Conservation (phyloP, 2,888 invertebrate species). For the Tubulanus polymorphus region DNA sequence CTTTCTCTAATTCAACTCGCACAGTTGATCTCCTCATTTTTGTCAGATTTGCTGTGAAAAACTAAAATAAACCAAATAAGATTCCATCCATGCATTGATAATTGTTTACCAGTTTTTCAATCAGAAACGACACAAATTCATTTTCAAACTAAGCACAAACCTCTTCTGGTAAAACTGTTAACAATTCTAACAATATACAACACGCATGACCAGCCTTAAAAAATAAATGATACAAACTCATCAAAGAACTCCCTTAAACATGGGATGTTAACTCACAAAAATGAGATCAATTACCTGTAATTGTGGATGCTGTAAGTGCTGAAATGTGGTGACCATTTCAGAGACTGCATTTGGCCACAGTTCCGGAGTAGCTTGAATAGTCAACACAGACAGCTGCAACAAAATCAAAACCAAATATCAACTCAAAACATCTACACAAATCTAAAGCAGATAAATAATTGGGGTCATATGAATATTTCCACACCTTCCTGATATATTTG, state of each 20-base stretch:
- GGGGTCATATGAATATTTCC: too few species aligned
- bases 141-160: conserved; percentile 56
- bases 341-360: conserved; percentile 68
- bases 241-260: neutral
- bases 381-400: conserved; percentile 75
- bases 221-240: conserved; percentile 5
- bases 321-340: conserved; percentile 68
- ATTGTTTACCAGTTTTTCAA: too few species aligned
- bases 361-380: conserved; percentile 66
- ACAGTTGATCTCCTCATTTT: conserved; percentile 33
- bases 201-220: conserved; percentile 59
- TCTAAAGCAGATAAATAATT: too few species aligned
- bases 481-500: too few species aligned
- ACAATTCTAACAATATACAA: conserved; percentile 73
- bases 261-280: neutral
- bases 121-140: too few species aligned
- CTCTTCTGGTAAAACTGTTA: conserved; percentile 84
- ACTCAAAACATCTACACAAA: too few species aligned
- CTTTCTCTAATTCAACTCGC: conserved; percentile 38
- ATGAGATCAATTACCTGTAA: conserved; percentile 55
- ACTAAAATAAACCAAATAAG: conserved; percentile 24
- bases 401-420: too few species aligned
- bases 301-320: conserved; percentile 58
- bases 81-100: too few species aligned
- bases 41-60: conserved; percentile 36